Conservation (phyloP, 2,797 vertebrate species). For the Molossus molossus region DNA sequence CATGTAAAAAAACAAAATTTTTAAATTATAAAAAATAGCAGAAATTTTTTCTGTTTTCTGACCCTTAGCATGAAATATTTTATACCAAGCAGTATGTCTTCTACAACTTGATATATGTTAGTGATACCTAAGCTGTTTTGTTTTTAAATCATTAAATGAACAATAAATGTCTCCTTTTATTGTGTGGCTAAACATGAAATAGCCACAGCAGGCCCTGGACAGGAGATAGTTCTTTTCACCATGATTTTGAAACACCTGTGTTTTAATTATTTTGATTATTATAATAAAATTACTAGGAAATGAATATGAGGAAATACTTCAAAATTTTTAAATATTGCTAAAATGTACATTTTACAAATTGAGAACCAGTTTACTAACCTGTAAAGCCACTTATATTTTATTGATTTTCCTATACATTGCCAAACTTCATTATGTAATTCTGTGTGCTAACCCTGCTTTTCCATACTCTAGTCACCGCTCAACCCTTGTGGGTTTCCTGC, state of each 20-base stretch:
- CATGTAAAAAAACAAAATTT: background rate
- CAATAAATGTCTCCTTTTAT: background rate
- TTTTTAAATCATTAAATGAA: slow-evolving; percentile 34
- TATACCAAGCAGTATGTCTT: background rate
- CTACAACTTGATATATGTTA: background rate
- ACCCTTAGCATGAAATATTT: background rate
- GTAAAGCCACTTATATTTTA: background rate
- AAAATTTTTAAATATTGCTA: background rate
- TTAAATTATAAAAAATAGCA: background rate
- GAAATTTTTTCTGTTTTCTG: slow-evolving; percentile 17
- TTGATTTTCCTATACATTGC: background rate
- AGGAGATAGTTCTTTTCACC: slow-evolving; percentile 5
- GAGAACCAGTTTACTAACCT: background rate
- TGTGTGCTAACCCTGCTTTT: background rate
- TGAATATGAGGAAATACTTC: background rate
- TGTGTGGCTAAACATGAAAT: background rate
- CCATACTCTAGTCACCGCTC: background rate
- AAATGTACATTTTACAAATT: background rate
- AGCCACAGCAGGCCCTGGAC: background rate
- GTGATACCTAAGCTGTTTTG: background rate
- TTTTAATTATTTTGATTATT: slow-evolving; percentile 34
- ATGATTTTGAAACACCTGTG: background rate
- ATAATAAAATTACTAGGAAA: slow-evolving; percentile 17
- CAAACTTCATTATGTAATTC: background rate
- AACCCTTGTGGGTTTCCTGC: background rate